These are phyloP conservation scores for Drosophila willistoni DNA, from an alignment of 1,140 invertebrate genomes.

Conservation along the genomic window DNA sequence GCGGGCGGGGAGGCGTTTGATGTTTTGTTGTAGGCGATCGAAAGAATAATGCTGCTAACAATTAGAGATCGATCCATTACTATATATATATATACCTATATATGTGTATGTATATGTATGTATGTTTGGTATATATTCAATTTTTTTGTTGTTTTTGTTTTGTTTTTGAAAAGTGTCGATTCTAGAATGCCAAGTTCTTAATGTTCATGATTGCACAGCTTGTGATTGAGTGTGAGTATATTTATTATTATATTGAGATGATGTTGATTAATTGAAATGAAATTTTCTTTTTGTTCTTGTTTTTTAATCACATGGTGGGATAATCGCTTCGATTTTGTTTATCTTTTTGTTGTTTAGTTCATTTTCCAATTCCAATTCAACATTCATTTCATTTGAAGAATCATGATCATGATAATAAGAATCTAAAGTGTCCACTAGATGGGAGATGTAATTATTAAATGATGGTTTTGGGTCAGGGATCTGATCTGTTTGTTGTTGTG, in stretches of 20 bases:
- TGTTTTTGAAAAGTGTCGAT: not conserved
- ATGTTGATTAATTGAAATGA: slow-evolving; percentile 33
- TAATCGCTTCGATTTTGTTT: slow-evolving; percentile 72
- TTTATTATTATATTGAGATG: not conserved
- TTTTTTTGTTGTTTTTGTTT: too few species aligned
- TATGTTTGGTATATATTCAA: not conserved
- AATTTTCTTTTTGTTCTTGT: slow-evolving; percentile 23
- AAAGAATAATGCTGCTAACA: not conserved
- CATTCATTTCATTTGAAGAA: slow-evolving; percentile 20
- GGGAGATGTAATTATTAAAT: not conserved
- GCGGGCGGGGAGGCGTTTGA: not conserved
- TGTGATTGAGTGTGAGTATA: slow-evolving; percentile 23
- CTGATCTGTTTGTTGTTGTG: slow-evolving; percentile 20
- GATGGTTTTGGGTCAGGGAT: not conserved
- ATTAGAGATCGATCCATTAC: not conserved
- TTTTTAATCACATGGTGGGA: slow-evolving; percentile 69
- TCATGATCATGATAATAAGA: not conserved
- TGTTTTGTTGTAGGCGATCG: not conserved
- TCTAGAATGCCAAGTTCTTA: slow-evolving; percentile 2
- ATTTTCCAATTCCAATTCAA: slow-evolving; percentile 19
- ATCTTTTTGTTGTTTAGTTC: too few species aligned
- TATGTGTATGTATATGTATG: not conserved
- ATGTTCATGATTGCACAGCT: slow-evolving; percentile 1
- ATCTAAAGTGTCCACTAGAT: not conserved
- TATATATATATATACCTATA: not conserved